Conservation (phyloP, 1,140 invertebrate genomes). For the Amphibalanus amphitrite region DNA sequence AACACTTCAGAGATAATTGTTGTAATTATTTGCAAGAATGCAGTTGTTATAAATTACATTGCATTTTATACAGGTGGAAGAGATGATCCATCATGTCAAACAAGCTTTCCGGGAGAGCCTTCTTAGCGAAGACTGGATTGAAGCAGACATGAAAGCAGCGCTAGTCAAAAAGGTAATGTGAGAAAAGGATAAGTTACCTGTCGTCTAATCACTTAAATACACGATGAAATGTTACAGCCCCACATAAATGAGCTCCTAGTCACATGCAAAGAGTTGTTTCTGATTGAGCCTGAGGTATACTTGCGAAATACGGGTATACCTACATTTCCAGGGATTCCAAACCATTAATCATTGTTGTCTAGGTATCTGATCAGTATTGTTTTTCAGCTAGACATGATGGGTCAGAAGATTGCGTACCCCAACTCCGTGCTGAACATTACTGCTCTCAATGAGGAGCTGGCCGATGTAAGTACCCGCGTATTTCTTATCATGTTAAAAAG, state of each 20-base stretch:
- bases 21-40: no score
- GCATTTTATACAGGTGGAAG: constrained; percentile 32
- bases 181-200: neutral
- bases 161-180: constrained; percentile 36
- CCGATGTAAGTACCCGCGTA: constrained; percentile 25
- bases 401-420: constrained; percentile 33
- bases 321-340: no score
- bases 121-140: constrained; percentile 41
- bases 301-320: no score
- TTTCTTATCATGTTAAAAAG: no score
- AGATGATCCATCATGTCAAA: constrained; percentile 40
- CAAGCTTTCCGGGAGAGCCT: constrained; percentile 39
- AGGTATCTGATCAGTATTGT: constrained; percentile 7
- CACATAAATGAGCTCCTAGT: no score
- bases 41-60: no score
- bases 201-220: no score
- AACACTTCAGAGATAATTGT: no score
- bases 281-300: no score
- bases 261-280: no score
- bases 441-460: constrained; percentile 32
- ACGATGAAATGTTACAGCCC: no score
- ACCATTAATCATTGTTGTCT: no score
- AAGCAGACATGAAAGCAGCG: constrained; percentile 35
- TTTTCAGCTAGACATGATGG: constrained; percentile 31
- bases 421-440: constrained; percentile 36